Evolutionary conservation across 1,140 invertebrate genomes (phyloP).

Genomic region (Asobara japonica): DNA sequence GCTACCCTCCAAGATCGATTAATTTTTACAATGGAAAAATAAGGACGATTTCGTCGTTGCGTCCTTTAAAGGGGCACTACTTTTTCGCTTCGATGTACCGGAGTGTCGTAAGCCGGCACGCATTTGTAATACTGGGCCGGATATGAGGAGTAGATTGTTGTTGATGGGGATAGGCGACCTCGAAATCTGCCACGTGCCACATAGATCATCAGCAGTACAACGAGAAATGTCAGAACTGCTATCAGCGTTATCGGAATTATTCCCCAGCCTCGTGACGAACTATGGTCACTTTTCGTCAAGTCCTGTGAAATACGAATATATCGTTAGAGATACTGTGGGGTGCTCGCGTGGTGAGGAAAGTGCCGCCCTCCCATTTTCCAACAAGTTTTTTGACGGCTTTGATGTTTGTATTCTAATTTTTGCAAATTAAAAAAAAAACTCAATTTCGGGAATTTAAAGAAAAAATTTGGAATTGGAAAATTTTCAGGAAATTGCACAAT

Average conservation of each 20-base stretch:
- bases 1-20: not conserved
- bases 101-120: constrained; percentile 58
- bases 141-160: constrained; percentile 49
- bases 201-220: constrained; percentile 52
- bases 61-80: constrained; percentile 53
- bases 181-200: constrained; percentile 55
- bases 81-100: constrained; percentile 56
- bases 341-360: too few species aligned
- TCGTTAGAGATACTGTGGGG: too few species aligned
- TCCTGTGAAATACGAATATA: constrained; percentile 27
- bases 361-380: too few species aligned
- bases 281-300: constrained; percentile 39
- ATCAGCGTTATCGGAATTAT: constrained; percentile 57
- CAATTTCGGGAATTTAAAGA: too few species aligned
- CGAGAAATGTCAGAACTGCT: constrained; percentile 51
- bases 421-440: too few species aligned
- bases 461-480: too few species aligned
- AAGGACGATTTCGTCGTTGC: not conserved
- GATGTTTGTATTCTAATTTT: too few species aligned
- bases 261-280: constrained; percentile 49
- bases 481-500: too few species aligned
- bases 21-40: not conserved
- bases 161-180: constrained; percentile 51
- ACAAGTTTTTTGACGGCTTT: too few species aligned
- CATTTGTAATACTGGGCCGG: constrained; percentile 63